Conservation (phyloP, 2,113 vertebrate genomes). For the Notiomystis cincta region DNA sequence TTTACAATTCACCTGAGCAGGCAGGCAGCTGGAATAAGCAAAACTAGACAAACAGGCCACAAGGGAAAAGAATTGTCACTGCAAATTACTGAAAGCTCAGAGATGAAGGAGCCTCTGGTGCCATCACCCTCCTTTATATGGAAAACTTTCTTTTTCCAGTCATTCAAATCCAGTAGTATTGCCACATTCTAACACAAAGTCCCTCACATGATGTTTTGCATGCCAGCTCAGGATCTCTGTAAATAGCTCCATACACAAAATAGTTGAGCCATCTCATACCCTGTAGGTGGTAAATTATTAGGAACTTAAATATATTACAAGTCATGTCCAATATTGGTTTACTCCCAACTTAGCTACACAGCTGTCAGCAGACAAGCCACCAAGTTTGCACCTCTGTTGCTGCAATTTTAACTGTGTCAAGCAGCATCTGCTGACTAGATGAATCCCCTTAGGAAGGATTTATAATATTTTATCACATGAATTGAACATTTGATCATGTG, state of each 20-base stretch:
- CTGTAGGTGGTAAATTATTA: conserved; percentile 19
- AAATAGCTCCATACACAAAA: neutral
- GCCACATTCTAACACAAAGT: neutral
- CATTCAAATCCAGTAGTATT: neutral
- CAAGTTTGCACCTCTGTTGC: neutral
- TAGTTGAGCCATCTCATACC: neutral
- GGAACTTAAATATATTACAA: neutral
- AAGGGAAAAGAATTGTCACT: neutral
- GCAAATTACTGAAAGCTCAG: neutral
- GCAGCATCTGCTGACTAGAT: conserved; percentile 18
- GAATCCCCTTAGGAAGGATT: neutral
- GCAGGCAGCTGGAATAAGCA: neutral
- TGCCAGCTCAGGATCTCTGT: neutral
- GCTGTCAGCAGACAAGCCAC: conserved; percentile 17
- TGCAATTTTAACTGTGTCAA: neutral
- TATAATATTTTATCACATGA: neutral
- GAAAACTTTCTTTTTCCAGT: neutral
- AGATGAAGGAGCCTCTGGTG: neutral
- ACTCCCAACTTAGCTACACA: neutral
- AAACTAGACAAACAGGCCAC: neutral
- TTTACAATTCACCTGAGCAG: neutral
- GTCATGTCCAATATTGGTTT: conserved; percentile 6
- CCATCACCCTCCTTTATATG: neutral
- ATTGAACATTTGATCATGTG: neutral
- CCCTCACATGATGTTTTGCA: neutral